phyloP scores from a whole-genome alignment of 2,888 invertebrate genomes.

The Galerucella nymphaeae region DNA sequence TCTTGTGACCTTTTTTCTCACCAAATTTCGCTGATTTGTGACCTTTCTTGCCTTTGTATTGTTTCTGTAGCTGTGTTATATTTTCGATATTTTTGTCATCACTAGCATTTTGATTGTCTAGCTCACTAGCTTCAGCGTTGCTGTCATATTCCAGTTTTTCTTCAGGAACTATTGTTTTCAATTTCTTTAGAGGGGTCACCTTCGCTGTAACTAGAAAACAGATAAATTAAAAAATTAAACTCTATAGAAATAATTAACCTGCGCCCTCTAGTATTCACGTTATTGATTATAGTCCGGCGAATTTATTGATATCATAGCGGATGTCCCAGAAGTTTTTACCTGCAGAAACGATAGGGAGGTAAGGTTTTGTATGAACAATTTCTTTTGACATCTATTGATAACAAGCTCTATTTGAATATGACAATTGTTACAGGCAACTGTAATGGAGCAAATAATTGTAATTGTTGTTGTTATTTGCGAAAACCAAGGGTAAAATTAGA shows the following conservation, averaged over 20 bases:
- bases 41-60: conserved; percentile 75
- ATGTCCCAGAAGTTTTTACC: too few species aligned
- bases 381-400: too few species aligned
- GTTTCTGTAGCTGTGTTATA: conserved; percentile 72
- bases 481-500: too few species aligned
- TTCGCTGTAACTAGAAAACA: neutral
- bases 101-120: conserved; percentile 64
- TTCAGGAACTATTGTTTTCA: neutral
- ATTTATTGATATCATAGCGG: too few species aligned
- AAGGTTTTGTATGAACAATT: too few species aligned
- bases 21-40: conserved; percentile 77
- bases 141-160: conserved; percentile 58
- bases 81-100: conserved; percentile 63
- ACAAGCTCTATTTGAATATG: too few species aligned
- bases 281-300: too few species aligned
- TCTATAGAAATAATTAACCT: neutral
- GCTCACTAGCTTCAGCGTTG: conserved; percentile 58
- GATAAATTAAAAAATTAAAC: neutral
- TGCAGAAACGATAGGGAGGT: too few species aligned
- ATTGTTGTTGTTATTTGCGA: too few species aligned
- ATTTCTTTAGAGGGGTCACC: neutral
- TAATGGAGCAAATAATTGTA: too few species aligned
- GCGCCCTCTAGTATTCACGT: too few species aligned
- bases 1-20: conserved; percentile 81
- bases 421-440: too few species aligned